Percentiles rank a stretch among this genome's conserved stretches.
phyloP scores from a whole-genome alignment of 2,113 vertebrate genomes.

The Pterocles orientalis region DNA sequence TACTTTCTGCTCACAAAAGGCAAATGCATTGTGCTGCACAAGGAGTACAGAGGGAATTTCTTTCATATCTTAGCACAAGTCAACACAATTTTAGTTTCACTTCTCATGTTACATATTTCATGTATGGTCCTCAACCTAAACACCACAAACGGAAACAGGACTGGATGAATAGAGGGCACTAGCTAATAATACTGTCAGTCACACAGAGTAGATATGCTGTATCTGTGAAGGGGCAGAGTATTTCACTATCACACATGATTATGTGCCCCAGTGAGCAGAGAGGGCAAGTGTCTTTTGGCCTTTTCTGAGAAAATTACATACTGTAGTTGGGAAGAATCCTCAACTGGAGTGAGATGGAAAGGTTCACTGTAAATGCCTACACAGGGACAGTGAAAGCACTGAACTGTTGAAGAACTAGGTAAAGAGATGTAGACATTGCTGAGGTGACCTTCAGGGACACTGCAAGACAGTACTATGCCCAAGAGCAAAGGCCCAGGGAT shows the following conservation, averaged over 20 bases:
- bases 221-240: background rate
- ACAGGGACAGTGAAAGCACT: background rate
- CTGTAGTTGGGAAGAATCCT: background rate
- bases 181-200: background rate
- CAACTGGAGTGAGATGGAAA: background rate
- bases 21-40: background rate
- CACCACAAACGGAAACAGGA: background rate
- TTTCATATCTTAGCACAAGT: background rate
- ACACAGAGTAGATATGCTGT: background rate
- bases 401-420: background rate
- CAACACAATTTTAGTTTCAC: background rate
- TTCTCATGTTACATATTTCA: background rate
- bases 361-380: background rate
- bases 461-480: background rate
- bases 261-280: background rate
- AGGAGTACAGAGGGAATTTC: background rate
- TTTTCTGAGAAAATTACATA: background rate
- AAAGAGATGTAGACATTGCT: background rate
- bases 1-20: background rate
- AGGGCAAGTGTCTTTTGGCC: background rate
- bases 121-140: background rate
- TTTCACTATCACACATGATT: background rate
- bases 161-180: background rate
- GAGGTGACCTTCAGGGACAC: background rate
- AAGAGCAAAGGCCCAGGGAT: background rate